These are phyloP conservation scores for Chinchilla lanigera DNA, from an alignment of 2,113 vertebrate genomes.

Conservation along the genomic window DNA sequence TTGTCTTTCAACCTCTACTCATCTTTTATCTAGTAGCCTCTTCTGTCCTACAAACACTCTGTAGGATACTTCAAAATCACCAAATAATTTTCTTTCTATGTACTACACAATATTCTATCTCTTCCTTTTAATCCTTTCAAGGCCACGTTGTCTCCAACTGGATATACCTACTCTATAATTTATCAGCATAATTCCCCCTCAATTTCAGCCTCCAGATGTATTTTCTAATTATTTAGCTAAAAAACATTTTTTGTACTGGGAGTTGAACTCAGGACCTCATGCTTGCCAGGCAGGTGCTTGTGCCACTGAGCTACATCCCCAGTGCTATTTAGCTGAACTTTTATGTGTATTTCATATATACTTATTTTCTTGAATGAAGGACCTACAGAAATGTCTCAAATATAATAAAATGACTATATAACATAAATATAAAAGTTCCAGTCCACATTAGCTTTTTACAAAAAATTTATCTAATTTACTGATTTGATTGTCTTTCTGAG, in stretches of 20 bases:
- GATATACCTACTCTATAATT: not conserved
- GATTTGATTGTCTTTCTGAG: not conserved
- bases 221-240: not conserved
- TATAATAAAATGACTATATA: not conserved
- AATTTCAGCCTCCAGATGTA: not conserved
- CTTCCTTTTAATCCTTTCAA: constrained; percentile 14
- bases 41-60: not conserved
- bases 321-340: not conserved
- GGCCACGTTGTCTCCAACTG: not conserved
- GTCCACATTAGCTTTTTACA: constrained; percentile 16
- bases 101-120: not conserved
- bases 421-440: not conserved
- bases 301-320: too few relatives aligned
- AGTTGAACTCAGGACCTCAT: too few relatives aligned
- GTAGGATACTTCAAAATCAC: not conserved
- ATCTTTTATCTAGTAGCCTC: not conserved
- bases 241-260: not conserved
- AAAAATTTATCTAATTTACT: not conserved
- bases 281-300: too few relatives aligned
- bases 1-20: not conserved
- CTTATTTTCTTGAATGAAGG: not conserved
- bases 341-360: constrained; percentile 26
- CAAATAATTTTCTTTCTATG: not conserved
- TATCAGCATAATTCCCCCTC: not conserved
- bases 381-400: not conserved